Conservation (phyloP, 1,140 invertebrate species). For the Aphis craccivora region DNA sequence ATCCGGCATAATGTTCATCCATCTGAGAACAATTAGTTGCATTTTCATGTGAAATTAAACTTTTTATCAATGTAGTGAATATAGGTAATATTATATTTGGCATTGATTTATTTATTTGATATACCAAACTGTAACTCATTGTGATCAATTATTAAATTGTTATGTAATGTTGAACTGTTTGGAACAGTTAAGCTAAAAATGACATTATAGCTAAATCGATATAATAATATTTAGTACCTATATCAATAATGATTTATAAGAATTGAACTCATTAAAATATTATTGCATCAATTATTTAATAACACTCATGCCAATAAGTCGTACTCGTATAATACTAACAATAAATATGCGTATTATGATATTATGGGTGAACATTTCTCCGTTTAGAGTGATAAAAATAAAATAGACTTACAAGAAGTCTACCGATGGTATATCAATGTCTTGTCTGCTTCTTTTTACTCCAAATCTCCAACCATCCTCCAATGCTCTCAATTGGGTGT, state of each 20-base stretch:
- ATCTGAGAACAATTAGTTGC: slow-evolving; percentile 62
- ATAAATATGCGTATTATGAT: not conserved
- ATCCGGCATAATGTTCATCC: slow-evolving; percentile 80
- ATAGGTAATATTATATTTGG: not conserved
- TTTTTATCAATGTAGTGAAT: not conserved
- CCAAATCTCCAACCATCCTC: slow-evolving; percentile 74
- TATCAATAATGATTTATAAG: no score
- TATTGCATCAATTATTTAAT: not conserved
- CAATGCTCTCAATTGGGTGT: slow-evolving; percentile 75
- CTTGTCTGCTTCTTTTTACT: slow-evolving; percentile 70
- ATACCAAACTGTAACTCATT: not conserved
- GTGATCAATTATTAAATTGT: not conserved
- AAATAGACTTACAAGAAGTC: slow-evolving; percentile 69
- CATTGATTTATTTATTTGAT: not conserved
- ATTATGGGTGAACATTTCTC: not conserved
- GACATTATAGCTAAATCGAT: not conserved
- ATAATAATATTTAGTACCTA: not conserved
- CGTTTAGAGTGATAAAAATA: not conserved
- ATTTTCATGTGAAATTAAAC: not conserved
- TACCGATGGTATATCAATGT: slow-evolving; percentile 67
- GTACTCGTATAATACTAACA: not conserved
- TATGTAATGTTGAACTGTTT: not conserved
- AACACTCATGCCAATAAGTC: not conserved
- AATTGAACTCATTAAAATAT: not conserved
- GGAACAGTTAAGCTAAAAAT: not conserved